A percentile compares a stretch with the other conserved stretches of the same genome.
Conservation (phyloP, 2,888 invertebrate species). For the Orchestes rusci region DNA sequence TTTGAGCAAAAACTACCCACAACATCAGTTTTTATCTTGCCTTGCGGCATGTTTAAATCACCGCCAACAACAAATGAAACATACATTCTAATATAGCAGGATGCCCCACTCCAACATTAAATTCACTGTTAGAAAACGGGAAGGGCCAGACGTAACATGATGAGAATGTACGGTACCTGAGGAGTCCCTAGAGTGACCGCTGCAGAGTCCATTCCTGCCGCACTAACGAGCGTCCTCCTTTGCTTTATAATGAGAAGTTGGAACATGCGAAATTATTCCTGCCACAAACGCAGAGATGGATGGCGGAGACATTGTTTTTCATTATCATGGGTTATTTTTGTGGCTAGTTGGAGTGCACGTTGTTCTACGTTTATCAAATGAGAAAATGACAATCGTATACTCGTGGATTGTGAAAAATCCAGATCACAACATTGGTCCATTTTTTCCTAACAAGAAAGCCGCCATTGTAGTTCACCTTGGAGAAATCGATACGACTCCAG, state of each 20-base stretch:
- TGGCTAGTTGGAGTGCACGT: no score
- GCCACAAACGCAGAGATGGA: no score
- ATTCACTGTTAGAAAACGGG: constrained; percentile 22
- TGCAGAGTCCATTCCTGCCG: constrained; percentile 34
- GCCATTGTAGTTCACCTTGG: constrained; percentile 26
- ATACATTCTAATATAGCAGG: constrained; percentile 25
- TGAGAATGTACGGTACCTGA: constrained; percentile 41
- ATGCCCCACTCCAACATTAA: constrained; percentile 16
- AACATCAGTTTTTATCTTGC: no score
- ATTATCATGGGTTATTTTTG: no score
- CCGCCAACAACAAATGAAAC: constrained; percentile 8
- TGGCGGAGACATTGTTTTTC: no score
- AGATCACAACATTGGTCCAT: no score
- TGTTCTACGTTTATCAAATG: no score
- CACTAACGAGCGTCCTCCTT: constrained; percentile 41
- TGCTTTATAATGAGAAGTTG: constrained; percentile 24
- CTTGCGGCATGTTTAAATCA: no score
- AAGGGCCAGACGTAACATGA: constrained; percentile 31
- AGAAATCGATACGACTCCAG: constrained; percentile 28
- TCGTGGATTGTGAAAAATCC: no score
- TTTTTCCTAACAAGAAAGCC: no score
- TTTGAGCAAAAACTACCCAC: no score
- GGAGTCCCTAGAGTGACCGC: constrained; percentile 40
- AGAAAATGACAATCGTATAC: no score
- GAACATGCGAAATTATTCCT: constrained; percentile 18